These are phyloP conservation scores for Sparidentex hasta DNA, from an alignment of 2,797 vertebrate genomes.

Conservation along the genomic window DNA sequence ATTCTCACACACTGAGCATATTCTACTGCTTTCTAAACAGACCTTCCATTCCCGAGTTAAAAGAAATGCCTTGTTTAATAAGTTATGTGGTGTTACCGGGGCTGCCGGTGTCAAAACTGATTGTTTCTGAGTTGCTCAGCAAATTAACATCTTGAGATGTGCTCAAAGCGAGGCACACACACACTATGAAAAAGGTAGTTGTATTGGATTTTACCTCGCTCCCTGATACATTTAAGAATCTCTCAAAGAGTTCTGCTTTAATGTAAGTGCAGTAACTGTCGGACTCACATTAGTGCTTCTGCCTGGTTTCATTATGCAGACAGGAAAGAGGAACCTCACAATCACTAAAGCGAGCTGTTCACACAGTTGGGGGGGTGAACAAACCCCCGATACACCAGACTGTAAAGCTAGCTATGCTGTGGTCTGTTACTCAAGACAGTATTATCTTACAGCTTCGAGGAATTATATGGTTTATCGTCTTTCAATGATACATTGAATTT, in stretches of 20 bases:
- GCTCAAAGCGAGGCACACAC: constrained; percentile 8
- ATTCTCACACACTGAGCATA: background rate
- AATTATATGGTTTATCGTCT: background rate
- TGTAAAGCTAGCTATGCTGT: constrained; percentile 6
- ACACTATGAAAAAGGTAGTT: background rate
- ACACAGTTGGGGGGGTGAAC: constrained; percentile 25
- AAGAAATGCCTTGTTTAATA: background rate
- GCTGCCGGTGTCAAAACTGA: constrained; percentile 5
- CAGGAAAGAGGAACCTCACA: constrained; percentile 18
- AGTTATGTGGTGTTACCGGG: background rate
- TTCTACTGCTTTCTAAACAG: background rate
- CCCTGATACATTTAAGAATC: constrained; percentile 47
- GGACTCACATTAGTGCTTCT: constrained; percentile 57
- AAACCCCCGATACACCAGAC: constrained; percentile 4
- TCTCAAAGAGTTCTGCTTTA: constrained; percentile 48
- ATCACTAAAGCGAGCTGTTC: constrained; percentile 29
- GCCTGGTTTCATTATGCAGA: constrained; percentile 66
- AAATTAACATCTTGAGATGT: constrained; percentile 26
- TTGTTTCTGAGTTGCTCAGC: background rate
- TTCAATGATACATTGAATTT: constrained; percentile 8
- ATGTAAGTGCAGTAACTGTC: constrained; percentile 46
- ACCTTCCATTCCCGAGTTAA: background rate
- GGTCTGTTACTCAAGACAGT: constrained; percentile 4
- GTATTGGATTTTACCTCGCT: constrained; percentile 37
- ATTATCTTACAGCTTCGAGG: background rate